Percentiles rank a stretch among this genome's conserved stretches.
These are phyloP conservation scores for Chauna torquata DNA, from an alignment of 2,113 vertebrate genomes.

Conservation along the genomic window DNA sequence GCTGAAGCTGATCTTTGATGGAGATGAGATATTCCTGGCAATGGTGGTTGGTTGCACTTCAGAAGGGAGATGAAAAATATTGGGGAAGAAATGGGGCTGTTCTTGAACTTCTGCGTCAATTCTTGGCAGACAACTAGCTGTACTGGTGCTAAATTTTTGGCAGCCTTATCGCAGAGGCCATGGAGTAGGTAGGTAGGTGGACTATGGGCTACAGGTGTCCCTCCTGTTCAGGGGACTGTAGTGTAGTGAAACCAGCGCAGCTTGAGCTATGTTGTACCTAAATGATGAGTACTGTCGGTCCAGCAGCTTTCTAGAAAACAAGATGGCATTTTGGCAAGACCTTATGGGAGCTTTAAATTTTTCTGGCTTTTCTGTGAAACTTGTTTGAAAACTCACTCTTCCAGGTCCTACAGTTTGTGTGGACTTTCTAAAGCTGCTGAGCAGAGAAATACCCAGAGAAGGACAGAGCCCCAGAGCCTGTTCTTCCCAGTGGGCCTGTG, in stretches of 20 bases:
- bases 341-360: background rate
- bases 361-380: background rate
- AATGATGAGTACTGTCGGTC: background rate
- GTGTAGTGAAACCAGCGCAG: background rate
- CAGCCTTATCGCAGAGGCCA: background rate
- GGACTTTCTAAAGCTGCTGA: background rate
- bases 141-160: background rate
- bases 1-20: background rate
- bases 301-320: background rate
- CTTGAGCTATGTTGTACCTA: background rate
- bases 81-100: background rate
- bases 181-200: rapidly evolving
- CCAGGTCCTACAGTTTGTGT: background rate
- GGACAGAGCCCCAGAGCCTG: rapidly evolving
- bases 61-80: background rate
- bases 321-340: background rate
- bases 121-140: background rate
- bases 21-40: background rate
- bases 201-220: background rate
- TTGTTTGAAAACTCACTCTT: background rate
- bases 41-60: background rate
- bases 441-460: background rate
- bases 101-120: background rate
- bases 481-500: background rate
- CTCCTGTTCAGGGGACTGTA: background rate